These are phyloP conservation scores for Mesaphorura yosii DNA, from an alignment of 1,140 invertebrate species.

Conservation along the genomic window DNA sequence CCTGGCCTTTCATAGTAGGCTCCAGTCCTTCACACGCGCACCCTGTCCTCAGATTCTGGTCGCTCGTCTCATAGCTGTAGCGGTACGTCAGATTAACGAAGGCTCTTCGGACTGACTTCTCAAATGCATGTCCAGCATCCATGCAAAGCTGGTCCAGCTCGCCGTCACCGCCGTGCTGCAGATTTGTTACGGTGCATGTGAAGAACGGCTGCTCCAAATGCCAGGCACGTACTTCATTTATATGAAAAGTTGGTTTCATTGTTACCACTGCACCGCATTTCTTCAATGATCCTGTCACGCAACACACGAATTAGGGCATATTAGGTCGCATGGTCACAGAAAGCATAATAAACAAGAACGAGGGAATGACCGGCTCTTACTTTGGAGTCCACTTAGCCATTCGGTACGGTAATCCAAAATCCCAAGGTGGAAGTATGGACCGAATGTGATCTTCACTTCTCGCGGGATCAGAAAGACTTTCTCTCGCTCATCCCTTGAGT, in stretches of 20 bases:
- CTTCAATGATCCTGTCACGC: conserved; percentile 15
- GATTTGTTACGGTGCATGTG: conserved; percentile 23
- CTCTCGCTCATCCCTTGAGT: no score
- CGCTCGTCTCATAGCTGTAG: no score
- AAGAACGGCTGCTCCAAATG: conserved; percentile 21
- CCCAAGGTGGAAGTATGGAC: conserved; percentile 23
- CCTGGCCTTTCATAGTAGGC: no score
- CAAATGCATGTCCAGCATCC: conserved; percentile 7
- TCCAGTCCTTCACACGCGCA: no score
- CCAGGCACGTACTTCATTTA: conserved; percentile 22
- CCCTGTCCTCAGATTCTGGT: no score
- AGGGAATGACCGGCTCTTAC: no score
- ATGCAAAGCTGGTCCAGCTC: conserved; percentile 14
- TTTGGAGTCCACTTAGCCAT: conserved; percentile 18
- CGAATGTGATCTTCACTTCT: conserved; percentile 18
- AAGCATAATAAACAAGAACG: not conserved
- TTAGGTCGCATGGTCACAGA: not conserved
- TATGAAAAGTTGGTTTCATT: conserved; percentile 12
- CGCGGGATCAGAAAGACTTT: conserved; percentile 19
- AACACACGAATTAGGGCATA: not conserved
- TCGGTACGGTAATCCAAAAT: conserved; percentile 24
- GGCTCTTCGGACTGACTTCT: not conserved
- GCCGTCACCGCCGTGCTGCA: conserved; percentile 24
- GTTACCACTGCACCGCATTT: conserved; percentile 6
- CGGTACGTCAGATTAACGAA: conserved; percentile 3